A percentile compares a stretch with the other conserved stretches of the same genome.
Conservation (phyloP, 1,140 invertebrate species). For the Ctenoplectra terminalis region DNA sequence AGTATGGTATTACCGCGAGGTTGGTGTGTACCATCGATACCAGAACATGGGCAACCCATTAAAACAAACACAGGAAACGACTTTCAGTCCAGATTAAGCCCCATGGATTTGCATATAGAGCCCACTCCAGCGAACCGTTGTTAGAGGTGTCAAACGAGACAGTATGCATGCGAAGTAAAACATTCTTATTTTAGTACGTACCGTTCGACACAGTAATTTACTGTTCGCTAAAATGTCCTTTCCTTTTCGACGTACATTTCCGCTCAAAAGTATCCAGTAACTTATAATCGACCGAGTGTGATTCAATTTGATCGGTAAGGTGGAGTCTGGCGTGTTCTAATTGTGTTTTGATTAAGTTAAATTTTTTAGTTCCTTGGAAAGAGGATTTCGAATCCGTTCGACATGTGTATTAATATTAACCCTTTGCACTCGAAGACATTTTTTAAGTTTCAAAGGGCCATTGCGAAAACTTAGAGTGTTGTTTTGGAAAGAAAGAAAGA, state of each 20-base stretch:
- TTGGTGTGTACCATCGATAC: background rate
- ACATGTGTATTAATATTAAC: no score
- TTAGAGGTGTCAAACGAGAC: background rate
- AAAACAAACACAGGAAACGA: constrained; percentile 42
- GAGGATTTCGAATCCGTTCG: no score
- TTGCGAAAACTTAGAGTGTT: no score
- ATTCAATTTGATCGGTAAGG: no score
- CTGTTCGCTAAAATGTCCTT: background rate
- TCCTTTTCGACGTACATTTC: background rate
- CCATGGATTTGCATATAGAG: constrained; percentile 27
- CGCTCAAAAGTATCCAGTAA: no score
- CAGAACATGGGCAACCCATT: constrained; percentile 22
- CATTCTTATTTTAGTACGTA: background rate
- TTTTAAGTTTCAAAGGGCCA: no score
- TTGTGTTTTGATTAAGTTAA: no score
- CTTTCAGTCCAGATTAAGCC: constrained; percentile 30
- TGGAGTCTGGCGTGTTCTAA: no score
- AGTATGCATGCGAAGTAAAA: background rate
- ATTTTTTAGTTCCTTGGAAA: no score
- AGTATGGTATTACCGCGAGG: background rate
- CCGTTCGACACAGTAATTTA: background rate
- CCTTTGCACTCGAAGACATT: no score
- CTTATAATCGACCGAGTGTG: no score
- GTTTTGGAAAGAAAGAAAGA: no score
- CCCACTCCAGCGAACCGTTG: background rate